These are phyloP conservation scores for Drosophila planitibia DNA, from an alignment of 2,888 invertebrate genomes.

Conservation along the genomic window DNA sequence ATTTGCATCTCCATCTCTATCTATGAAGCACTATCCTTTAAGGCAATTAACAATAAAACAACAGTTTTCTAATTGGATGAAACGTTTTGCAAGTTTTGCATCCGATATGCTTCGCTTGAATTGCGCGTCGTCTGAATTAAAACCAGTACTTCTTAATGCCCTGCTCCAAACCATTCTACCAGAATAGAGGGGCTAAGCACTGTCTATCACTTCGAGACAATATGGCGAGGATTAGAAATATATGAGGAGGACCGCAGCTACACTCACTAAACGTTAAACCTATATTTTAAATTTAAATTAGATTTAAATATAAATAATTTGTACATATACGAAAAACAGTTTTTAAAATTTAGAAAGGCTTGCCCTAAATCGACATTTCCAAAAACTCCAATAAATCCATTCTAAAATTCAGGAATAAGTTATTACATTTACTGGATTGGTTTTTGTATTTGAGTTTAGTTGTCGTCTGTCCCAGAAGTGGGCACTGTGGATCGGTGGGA, in stretches of 20 bases:
- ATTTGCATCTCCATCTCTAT: constrained; percentile 22
- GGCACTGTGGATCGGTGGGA: no score
- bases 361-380: neutral
- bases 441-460: no score
- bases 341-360: neutral
- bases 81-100: constrained; percentile 79
- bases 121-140: constrained; percentile 41
- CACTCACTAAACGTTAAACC: neutral
- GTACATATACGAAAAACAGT: neutral
- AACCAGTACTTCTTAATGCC: constrained; percentile 42
- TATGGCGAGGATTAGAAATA: constrained; percentile 1
- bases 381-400: neutral
- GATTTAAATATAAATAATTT: neutral
- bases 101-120: constrained; percentile 61
- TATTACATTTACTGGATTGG: no score
- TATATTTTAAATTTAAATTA: neutral
- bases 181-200: neutral
- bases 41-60: constrained; percentile 81
- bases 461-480: no score
- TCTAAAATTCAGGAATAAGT: no score
- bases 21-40: constrained; percentile 23
- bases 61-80: constrained; percentile 80
- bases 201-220: constrained; percentile 9
- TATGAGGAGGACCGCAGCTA: neutral
- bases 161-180: neutral